Evolutionary conservation across 2,797 vertebrate species (phyloP).

Genomic region (Rhinogobio ventralis): DNA sequence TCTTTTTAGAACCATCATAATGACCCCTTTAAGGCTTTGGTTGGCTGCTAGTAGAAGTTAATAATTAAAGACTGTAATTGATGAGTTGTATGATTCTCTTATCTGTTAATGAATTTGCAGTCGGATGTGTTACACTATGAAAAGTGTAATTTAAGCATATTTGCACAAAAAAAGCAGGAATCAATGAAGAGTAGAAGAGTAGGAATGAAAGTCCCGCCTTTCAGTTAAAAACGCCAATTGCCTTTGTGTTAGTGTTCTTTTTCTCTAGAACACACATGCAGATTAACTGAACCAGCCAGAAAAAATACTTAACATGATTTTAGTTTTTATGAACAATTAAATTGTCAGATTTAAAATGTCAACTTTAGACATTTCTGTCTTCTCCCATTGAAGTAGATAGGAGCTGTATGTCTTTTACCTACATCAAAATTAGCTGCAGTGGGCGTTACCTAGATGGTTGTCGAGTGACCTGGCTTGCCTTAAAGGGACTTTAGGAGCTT

Average conservation of each 20-base stretch:
- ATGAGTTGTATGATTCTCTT: not conserved
- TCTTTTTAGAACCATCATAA: too few relatives aligned
- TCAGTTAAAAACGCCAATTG: not conserved
- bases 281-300: not conserved
- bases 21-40: too few relatives aligned
- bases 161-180: not conserved
- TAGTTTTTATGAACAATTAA: not conserved
- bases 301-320: not conserved
- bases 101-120: not conserved
- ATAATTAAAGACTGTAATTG: not conserved
- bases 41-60: not conserved
- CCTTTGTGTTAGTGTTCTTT: not conserved
- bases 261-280: not conserved
- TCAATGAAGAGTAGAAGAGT: not conserved
- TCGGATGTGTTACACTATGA: not conserved
- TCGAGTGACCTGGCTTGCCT: not conserved
- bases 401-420: not conserved
- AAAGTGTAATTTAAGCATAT: not conserved
- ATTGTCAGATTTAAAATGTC: not conserved
- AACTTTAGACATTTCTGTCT: not conserved
- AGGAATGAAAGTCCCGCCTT: not conserved
- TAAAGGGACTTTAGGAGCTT: constrained; percentile 14
- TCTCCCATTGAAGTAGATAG: not conserved
- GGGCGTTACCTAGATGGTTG: not conserved
- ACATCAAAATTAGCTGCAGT: not conserved